Conservation (phyloP, 1,140 invertebrate genomes). For the Brachionus angularis region DNA sequence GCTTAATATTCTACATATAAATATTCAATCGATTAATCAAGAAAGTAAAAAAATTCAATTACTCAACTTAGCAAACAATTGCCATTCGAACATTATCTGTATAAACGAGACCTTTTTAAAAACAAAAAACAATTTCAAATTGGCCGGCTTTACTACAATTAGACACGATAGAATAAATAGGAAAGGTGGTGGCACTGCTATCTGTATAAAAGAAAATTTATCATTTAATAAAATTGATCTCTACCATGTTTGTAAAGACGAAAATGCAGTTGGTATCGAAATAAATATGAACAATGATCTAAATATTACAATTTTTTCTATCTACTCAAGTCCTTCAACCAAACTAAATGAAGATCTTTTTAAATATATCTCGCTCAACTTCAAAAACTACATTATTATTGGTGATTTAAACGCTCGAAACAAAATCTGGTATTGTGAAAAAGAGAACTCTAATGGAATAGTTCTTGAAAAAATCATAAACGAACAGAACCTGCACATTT, state of each 20-base stretch:
- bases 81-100: background rate
- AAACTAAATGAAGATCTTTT: no score
- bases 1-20: no score
- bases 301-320: background rate
- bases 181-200: background rate
- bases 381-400: no score
- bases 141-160: background rate
- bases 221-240: background rate
- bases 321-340: no score
- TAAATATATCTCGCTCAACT: no score
- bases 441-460: no score
- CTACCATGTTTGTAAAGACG: background rate
- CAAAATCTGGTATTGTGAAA: no score
- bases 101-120: slow-evolving; percentile 7
- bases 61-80: background rate
- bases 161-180: background rate
- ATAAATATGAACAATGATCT: background rate
- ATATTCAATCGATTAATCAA: background rate
- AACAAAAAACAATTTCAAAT: background rate
- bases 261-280: slow-evolving; percentile 16
- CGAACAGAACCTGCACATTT: no score
- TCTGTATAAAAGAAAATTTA: background rate
- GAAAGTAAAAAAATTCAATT: background rate
- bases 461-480: no score
- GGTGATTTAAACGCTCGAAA: no score